Base-by-base conservation (phyloP, 2,797 vertebrate genomes). In the Gastrophryne carolinensis region DNA sequence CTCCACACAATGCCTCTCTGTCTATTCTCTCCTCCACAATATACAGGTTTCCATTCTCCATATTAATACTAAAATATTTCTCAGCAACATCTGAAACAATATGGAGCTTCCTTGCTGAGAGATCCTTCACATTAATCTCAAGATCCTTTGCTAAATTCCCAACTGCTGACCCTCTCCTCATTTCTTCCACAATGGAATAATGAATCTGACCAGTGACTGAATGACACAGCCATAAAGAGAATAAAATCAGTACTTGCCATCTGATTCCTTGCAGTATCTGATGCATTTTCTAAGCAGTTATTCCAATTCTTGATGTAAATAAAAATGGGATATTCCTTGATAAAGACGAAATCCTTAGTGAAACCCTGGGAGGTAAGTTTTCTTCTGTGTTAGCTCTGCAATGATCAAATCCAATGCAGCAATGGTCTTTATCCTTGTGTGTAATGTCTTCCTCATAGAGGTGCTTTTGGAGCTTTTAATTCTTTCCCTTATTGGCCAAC, bases 401-500 rank as follows among this genome's bases (percentile, higher is more conserved):
- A 29, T n/a, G 34, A 8, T n/a, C 15, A n/a, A 13, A 58, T 34
- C n/a, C 15, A 9, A 30, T 32, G 23, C 17, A 5, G 61, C 19
- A 26, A n/a, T 44, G n/a, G 7, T 44, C 5, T 44, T 4, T 17
- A 44, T 44, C 8, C 7, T n/a, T 44, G 5, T 17, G 5, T 17
- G 1, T n/a, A n/a, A 5, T 44, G n/a, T n/a, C 15, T 44, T 4
- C n/a, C 15, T 44, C 15, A 44, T 0, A 44, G 4, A 44, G n/a
- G 17, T 44, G 39, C 17, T n/a, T 7, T 7, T 44, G 39, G 39
- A 44, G 15, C 39, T 6, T n/a, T 7, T 6, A 44, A 5, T 5
- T 54, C 17, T 26, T 50, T 82, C 79, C 87, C 88, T 80, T 88
- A 90, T 85, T 88, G 90, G 88, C 83, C 88, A 87, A 91, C 89